These are phyloP conservation scores for Hipposideros armiger DNA, from an alignment of 2,113 vertebrate genomes.

Conservation along the genomic window DNA sequence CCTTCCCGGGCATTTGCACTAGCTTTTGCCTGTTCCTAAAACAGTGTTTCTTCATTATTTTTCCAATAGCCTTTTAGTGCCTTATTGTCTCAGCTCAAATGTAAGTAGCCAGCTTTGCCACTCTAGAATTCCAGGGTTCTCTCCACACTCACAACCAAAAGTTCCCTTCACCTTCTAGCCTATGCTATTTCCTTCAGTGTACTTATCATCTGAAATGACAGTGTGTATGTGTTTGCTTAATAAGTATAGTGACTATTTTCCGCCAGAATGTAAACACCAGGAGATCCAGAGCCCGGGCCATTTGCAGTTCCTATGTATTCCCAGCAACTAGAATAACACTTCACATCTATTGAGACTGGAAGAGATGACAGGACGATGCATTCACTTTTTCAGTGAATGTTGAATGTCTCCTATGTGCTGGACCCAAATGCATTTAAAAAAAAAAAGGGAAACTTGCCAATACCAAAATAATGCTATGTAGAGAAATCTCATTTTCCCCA, in stretches of 20 bases:
- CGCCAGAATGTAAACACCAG: background rate
- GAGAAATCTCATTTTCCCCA: background rate
- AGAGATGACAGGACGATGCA: background rate
- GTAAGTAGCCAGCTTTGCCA: background rate
- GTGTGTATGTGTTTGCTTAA: background rate
- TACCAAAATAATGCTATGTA: background rate
- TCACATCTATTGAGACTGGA: background rate
- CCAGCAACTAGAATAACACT: background rate
- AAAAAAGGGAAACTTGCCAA: background rate
- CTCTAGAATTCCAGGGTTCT: background rate
- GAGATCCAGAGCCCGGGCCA: background rate
- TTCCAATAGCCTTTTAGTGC: background rate
- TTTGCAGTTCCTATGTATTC: accelerated
- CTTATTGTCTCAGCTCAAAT: background rate
- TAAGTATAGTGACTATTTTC: background rate
- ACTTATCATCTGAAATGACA: background rate
- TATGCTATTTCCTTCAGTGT: background rate
- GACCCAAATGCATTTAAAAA: background rate
- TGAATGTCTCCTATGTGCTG: background rate
- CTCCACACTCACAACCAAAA: background rate
- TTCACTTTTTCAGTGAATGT: background rate
- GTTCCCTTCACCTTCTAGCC: background rate
- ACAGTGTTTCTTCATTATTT: background rate
- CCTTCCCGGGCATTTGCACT: background rate
- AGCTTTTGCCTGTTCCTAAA: background rate